Evolutionary conservation across 2,888 invertebrate genomes (phyloP).

Genomic region (Helicoverpa assulta): DNA sequence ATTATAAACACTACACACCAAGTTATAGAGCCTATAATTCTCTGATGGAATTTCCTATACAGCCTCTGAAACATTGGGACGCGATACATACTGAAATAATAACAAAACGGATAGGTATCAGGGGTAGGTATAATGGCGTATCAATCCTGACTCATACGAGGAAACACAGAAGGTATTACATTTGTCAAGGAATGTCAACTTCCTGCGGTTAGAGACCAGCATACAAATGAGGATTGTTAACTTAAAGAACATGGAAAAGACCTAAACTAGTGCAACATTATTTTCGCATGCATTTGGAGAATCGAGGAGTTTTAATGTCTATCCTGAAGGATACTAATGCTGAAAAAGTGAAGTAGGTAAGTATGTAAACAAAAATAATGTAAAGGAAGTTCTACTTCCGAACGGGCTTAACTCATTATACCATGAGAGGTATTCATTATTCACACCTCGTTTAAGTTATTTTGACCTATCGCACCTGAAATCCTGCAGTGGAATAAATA

Average conservation of each 20-base stretch:
- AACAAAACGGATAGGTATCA: constrained; percentile 71
- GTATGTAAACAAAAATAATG: too few relatives aligned
- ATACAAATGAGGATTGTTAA: constrained; percentile 24
- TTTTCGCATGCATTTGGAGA: too few relatives aligned
- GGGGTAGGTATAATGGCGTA: constrained; percentile 69
- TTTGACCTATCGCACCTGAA: not conserved
- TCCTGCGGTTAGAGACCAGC: constrained; percentile 28
- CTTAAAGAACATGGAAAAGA: not conserved
- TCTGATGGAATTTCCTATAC: constrained; percentile 53
- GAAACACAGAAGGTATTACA: constrained; percentile 56
- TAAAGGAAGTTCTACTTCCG: too few relatives aligned
- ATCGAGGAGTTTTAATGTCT: too few relatives aligned
- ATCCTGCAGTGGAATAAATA: not conserved
- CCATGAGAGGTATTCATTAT: too few relatives aligned
- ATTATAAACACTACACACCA: constrained; percentile 66
- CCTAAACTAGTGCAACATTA: not conserved
- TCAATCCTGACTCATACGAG: constrained; percentile 66
- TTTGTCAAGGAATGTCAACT: constrained; percentile 52
- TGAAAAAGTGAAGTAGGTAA: too few relatives aligned
- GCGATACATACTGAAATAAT: constrained; percentile 80
- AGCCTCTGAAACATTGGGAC: constrained; percentile 76
- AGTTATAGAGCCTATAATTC: constrained; percentile 55
- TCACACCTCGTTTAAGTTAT: not conserved
- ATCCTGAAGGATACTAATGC: too few relatives aligned
- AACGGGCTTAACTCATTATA: too few relatives aligned